These are phyloP conservation scores for Parnassius glacialis DNA, from an alignment of 2,888 invertebrate genomes.

Conservation along the genomic window DNA sequence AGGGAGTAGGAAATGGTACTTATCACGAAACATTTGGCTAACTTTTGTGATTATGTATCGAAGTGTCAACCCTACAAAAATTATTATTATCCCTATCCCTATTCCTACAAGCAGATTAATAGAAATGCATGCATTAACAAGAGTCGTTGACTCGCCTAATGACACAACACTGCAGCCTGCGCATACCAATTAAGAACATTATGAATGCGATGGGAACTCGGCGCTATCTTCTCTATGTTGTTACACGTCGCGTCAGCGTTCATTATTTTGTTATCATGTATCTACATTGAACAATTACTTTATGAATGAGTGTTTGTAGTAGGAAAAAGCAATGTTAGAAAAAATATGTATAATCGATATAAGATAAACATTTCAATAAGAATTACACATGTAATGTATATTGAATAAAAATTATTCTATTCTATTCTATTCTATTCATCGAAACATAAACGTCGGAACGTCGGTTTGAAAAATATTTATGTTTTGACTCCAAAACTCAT, in stretches of 20 bases:
- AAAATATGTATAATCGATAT: too few relatives aligned
- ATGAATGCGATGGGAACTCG: slow-evolving; percentile 53
- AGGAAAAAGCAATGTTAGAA: too few relatives aligned
- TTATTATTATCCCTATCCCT: slow-evolving; percentile 5
- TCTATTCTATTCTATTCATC: too few relatives aligned
- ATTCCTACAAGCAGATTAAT: slow-evolving; percentile 31
- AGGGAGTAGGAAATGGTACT: too few relatives aligned
- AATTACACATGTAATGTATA: too few relatives aligned
- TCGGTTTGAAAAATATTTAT: too few relatives aligned
- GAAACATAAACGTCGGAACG: too few relatives aligned
- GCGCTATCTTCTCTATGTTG: slow-evolving; percentile 19
- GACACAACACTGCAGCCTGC: slow-evolving; percentile 45
- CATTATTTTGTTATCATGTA: slow-evolving; percentile 4
- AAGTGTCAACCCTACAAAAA: slow-evolving; percentile 12
- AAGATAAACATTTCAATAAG: too few relatives aligned
- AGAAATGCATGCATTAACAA: slow-evolving; percentile 34
- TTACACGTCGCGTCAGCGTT: neutral
- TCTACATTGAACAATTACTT: neutral
- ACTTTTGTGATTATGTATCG: neutral
- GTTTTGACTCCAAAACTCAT: too few relatives aligned
- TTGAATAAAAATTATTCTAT: too few relatives aligned
- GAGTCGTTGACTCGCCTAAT: slow-evolving; percentile 47
- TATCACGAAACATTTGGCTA: too few relatives aligned
- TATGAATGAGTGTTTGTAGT: neutral
- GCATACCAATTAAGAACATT: slow-evolving; percentile 67